Evolutionary conservation across 2,113 vertebrate species (phyloP), one percentile per base, ranked within the genome.

Genomic region (Telmatochromis brachygnathus): DNA sequence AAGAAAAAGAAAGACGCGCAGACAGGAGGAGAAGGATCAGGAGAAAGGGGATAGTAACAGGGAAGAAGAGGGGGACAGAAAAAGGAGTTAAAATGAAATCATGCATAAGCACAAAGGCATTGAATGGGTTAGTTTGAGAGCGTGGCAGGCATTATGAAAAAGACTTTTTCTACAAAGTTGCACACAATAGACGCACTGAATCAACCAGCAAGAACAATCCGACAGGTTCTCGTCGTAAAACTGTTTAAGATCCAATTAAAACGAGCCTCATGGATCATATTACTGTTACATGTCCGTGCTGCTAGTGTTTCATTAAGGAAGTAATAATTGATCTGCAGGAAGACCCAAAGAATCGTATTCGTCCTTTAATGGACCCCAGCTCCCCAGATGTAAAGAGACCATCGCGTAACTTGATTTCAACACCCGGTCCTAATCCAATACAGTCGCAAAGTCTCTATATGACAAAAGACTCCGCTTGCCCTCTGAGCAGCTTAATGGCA

Each of bases 361-460:
- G 91, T 93, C 94, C 93, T 96, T 96, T 96, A 96, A 96, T 96
- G 95, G 95, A 95, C 77, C 94, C 92, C 83, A 94, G 94, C 92
- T 96, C 93, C 96, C 94, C 95, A 97, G 96, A 96, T 96, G 96
- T 96, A 96, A 96, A 96, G 94, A 93, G 92, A 96, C 85, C 94
- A 91, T 90, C 49, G 79, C 93, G 87, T 95, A 97, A 97, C 96
- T 94, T 95, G 94, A 96, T 97, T 97, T 97, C 94, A 94, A 93
- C 95, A 94, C 95, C 96, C 95, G 94, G 94, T 95, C 91, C 93
- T 96, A 96, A 95, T 95, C 93, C 95, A 97, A 96, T 96, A 94
- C 94, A 94, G 95, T 94, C 51, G 94, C 89, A 84, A 93, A 92
- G 94, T 95, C 94, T 85, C 94, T 95, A 94, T 96, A 96, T 96